Evolutionary conservation across 2,888 invertebrate species (phyloP).

Genomic region (Lordiphosa fenestrarum): DNA sequence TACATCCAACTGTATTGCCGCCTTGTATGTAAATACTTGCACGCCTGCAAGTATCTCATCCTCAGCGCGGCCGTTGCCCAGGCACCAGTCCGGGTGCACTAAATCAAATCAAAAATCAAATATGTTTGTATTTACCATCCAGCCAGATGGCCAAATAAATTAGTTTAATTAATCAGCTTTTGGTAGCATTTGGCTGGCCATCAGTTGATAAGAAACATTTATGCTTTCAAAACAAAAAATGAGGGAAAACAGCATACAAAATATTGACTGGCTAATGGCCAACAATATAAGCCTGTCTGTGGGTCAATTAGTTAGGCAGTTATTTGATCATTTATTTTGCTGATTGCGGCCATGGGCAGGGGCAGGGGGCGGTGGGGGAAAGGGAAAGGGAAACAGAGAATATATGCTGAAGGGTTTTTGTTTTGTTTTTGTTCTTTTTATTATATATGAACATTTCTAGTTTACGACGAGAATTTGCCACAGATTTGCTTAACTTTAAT

Average conservation of each 20-base stretch:
- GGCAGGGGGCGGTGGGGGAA: neutral
- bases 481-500: no score
- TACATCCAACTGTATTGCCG: neutral
- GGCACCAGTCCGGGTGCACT: no score
- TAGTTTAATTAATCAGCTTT: slow-evolving; percentile 10
- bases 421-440: no score
- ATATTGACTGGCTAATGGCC: slow-evolving; percentile 11
- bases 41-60: no score
- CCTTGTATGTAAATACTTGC: no score
- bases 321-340: slow-evolving; percentile 16
- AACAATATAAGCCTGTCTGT: slow-evolving; percentile 18
- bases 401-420: no score
- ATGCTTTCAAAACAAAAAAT: neutral
- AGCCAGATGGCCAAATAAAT: slow-evolving; percentile 8
- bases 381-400: neutral
- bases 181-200: slow-evolving; percentile 6
- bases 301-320: slow-evolving; percentile 16
- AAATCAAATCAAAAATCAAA: no score
- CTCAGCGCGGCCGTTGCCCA: no score
- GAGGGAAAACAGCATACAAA: no score
- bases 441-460: no score
- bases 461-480: no score
- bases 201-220: slow-evolving; percentile 5
- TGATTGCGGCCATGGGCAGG: neutral
- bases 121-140: slow-evolving; percentile 2